These are phyloP conservation scores for Alviniconcha strummeri DNA, from an alignment of 2,888 invertebrate species.

Conservation along the genomic window DNA sequence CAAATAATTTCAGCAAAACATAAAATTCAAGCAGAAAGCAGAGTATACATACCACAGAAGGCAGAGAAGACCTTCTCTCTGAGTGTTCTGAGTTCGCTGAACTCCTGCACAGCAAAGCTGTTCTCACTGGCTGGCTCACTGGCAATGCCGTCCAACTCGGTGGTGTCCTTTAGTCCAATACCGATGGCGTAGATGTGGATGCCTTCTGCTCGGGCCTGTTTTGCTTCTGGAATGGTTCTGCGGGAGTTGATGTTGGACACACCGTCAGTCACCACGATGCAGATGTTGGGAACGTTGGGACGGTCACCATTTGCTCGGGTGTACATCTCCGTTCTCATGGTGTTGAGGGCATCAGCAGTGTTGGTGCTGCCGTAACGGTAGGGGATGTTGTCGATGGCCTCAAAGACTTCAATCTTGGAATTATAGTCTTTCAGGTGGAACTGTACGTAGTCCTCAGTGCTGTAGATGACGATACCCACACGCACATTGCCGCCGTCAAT, in stretches of 20 bases:
- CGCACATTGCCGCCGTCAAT: conserved; percentile 59
- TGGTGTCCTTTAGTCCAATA: conserved; percentile 55
- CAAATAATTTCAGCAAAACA: not conserved
- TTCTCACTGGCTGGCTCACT: conserved; percentile 54
- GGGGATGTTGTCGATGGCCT: conserved; percentile 52
- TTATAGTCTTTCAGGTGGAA: conserved; percentile 57
- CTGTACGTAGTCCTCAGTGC: conserved; percentile 52
- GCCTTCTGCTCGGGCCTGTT: conserved; percentile 48
- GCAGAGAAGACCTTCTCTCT: conserved; percentile 47
- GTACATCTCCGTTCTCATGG: conserved; percentile 60
- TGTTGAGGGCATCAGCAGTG: conserved; percentile 62
- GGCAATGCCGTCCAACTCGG: conserved; percentile 63
- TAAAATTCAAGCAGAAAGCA: not conserved
- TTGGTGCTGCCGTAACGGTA: conserved; percentile 65
- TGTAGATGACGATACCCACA: conserved; percentile 64
- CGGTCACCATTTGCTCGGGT: conserved; percentile 58
- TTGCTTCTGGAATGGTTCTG: conserved; percentile 58
- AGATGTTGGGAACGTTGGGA: conserved; percentile 55
- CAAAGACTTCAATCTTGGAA: conserved; percentile 48
- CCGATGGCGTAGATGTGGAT: conserved; percentile 60
- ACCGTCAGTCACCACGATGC: conserved; percentile 68
- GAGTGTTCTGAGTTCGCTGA: conserved; percentile 53
- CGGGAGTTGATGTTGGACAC: conserved; percentile 65
- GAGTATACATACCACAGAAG: conserved; percentile 30
- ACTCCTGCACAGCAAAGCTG: conserved; percentile 56